Evolutionary conservation across 2,888 invertebrate species (phyloP).

Genomic region (Sarcophaga subvicina): DNA sequence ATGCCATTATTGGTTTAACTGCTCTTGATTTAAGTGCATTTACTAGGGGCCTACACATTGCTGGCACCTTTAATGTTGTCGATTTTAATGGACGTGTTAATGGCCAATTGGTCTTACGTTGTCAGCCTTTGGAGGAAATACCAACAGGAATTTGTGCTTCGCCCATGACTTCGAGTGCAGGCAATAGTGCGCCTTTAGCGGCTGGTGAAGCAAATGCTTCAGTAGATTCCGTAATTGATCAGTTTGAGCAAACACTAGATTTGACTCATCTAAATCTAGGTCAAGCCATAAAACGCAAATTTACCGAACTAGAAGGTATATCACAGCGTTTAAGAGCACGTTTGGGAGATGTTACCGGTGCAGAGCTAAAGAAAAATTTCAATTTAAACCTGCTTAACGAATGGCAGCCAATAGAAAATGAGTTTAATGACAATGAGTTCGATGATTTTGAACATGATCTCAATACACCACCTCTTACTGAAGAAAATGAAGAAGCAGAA

Average conservation of each 20-base stretch:
- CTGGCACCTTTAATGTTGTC: constrained; percentile 86
- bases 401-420: constrained; percentile 77
- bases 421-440: constrained; percentile 82
- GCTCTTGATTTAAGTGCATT: constrained; percentile 84
- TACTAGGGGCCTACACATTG: constrained; percentile 83
- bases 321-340: constrained; percentile 84
- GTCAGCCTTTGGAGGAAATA: constrained; percentile 83
- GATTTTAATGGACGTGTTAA: constrained; percentile 84
- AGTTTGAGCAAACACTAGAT: constrained; percentile 77
- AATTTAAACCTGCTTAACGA: constrained; percentile 76
- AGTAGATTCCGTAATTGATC: constrained; percentile 76
- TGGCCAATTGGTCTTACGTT: constrained; percentile 85
- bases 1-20: constrained; percentile 85
- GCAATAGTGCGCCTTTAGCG: neutral
- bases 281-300: constrained; percentile 84
- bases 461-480: constrained; percentile 78
- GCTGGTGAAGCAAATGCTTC: constrained; percentile 35
- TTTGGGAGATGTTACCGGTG: constrained; percentile 84
- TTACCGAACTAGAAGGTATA: constrained; percentile 85
- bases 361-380: constrained; percentile 82
- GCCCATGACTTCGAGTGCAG: neutral
- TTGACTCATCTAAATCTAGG: constrained; percentile 76
- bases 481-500: constrained; percentile 51
- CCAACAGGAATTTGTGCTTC: neutral
- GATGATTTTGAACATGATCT: constrained; percentile 85